Evolutionary conservation across 1,140 invertebrate genomes (phyloP).

Genomic region (Pachyrhynchus sulphureomaculatus): DNA sequence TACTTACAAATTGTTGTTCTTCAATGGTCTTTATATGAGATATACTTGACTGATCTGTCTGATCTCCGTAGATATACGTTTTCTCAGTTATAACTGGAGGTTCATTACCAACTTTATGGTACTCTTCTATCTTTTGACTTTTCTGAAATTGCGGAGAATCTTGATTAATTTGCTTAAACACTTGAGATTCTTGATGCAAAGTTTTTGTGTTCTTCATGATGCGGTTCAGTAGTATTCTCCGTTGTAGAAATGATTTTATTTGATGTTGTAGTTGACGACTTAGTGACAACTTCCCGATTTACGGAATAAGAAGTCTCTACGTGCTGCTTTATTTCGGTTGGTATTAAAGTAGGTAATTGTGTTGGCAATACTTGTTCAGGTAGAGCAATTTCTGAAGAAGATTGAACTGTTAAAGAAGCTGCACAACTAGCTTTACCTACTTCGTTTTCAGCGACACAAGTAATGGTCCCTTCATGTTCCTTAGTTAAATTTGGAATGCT

Average conservation of each 20-base stretch:
- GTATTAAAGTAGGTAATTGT: not conserved
- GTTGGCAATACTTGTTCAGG: constrained; percentile 36
- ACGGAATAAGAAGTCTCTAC: constrained; percentile 48
- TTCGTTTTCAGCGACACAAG: constrained; percentile 74
- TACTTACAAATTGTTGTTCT: constrained; percentile 42
- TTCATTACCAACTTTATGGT: constrained; percentile 52
- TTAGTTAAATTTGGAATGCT: constrained; percentile 61
- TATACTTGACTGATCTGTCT: constrained; percentile 6
- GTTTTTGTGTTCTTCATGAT: constrained; percentile 50
- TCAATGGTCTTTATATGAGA: constrained; percentile 32
- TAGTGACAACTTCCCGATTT: constrained; percentile 52
- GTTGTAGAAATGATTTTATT: constrained; percentile 43
- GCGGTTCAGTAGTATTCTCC: constrained; percentile 40
- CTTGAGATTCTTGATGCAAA: constrained; percentile 46
- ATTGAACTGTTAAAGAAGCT: constrained; percentile 59
- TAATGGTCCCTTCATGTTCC: constrained; percentile 66
- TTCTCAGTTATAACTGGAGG: constrained; percentile 45
- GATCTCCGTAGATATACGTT: constrained; percentile 34
- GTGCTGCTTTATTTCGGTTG: constrained; percentile 35
- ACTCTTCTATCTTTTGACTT: constrained; percentile 57
- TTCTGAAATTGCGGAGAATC: constrained; percentile 46
- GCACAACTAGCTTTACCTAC: constrained; percentile 69
- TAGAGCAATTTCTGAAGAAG: constrained; percentile 44
- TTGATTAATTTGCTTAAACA: constrained; percentile 49
- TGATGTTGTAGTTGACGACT: constrained; percentile 49